Evolutionary conservation across 2,113 vertebrate species (phyloP), one percentile per base, ranked within the genome.

Genomic region (Vulpes vulpes): DNA sequence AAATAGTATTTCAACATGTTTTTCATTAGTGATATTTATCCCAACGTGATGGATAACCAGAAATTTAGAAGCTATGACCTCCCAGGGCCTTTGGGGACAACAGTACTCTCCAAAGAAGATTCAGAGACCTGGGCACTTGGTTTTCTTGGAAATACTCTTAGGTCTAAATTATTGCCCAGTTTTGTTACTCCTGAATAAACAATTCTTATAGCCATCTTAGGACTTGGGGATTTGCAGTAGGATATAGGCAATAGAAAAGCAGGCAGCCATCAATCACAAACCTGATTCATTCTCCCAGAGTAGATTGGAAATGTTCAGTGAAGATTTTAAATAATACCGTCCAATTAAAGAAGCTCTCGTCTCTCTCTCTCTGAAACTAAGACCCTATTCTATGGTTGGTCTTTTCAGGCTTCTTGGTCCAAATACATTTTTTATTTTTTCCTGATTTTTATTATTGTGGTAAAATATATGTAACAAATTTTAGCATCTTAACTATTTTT

Each of bases 381-480:
- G 11, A 74, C 30, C 14, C 51, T 69, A 15, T 14, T 69, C 10
- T 59, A 20, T 67, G 15, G 7, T 51, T 85, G 30, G 27, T 25
- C 35, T 55, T 69, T 80, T 57, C 35, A 38, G 11, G 23, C 14
- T 92, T 87, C 5, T 94, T 92, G 27, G 30, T 67, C 17, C 32
- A 95, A 94, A 92, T 67, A 27, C 25, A 79, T 32, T 85, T 59
- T 80, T 80, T 43, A 65, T 65, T 55, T 53, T 80, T 71, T 92
- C 64, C 64, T 92, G 59, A 65, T 30, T 20, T 59, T 67, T 43
- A 59, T 92, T 32, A 69, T 59, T 60, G 35, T 71, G n/a, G 10
- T 27, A 82, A 92, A 60, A 71, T 62, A 62, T 23, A 43, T 23
- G 43, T 87, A 38, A 82, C 55, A 43, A 91, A 81, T 59, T 59